phyloP scores from a whole-genome alignment of 37 sponge, comb jelly and placozoan genomes.

The Beroe ovata region DNA sequence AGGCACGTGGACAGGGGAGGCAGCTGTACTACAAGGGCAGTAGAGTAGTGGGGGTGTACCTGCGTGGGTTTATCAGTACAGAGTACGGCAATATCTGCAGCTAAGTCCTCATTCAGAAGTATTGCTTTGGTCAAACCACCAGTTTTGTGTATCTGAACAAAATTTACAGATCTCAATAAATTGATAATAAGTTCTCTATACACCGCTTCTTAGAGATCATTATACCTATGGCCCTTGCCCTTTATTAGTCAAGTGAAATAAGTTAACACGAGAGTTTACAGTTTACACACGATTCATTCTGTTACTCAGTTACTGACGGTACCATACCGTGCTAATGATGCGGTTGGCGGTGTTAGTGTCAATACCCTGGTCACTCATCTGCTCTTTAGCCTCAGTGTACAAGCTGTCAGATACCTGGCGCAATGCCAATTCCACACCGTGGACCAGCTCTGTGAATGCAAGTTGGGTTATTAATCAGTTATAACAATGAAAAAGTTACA shows the following conservation, averaged over 20 bases:
- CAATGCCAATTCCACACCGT: slow-evolving; percentile 16
- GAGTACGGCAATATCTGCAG: slow-evolving; percentile 40
- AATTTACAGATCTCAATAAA: no score
- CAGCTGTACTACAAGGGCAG: no score
- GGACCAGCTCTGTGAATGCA: slow-evolving; percentile 22
- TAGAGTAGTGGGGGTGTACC: no score
- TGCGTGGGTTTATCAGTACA: slow-evolving; percentile 57
- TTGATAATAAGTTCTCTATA: no score
- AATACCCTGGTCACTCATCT: slow-evolving; percentile 18
- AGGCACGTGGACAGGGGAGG: no score
- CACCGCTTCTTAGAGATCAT: no score
- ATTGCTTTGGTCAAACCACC: slow-evolving; percentile 33
- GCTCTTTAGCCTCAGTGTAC: slow-evolving; percentile 16
- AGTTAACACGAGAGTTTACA: no score
- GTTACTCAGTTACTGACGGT: background rate
- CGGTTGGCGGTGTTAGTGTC: background rate
- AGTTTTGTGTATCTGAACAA: slow-evolving; percentile 34
- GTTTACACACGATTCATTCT: no score
- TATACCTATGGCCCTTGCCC: no score
- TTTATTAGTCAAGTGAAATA: no score
- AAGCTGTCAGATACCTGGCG: slow-evolving; percentile 4
- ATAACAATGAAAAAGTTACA: no score
- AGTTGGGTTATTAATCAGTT: no score
- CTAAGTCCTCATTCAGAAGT: slow-evolving; percentile 25
- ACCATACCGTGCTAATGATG: slow-evolving; percentile 18